phyloP scores from a whole-genome alignment of 2,113 vertebrate species.

The Erpornis zantholeuca region DNA sequence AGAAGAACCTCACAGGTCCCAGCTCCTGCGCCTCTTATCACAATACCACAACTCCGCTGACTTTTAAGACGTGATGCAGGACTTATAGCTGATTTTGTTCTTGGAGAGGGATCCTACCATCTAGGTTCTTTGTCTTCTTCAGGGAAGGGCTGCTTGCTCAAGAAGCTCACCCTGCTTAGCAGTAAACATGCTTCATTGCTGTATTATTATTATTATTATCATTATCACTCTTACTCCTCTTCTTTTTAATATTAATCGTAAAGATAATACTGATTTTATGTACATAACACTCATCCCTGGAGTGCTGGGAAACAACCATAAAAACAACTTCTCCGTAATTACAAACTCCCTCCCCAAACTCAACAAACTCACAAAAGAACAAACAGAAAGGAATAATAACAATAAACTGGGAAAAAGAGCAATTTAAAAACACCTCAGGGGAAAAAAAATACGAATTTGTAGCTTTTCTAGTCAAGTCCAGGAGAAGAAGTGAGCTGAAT shows the following conservation, averaged over 20 bases:
- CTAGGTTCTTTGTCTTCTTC: neutral
- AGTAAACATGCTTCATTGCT: neutral
- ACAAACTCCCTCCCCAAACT: neutral
- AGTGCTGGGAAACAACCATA: neutral
- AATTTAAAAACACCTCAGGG: constrained; percentile 4
- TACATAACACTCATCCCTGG: neutral
- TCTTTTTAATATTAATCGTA: neutral
- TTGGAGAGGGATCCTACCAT: neutral
- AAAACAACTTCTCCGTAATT: constrained; percentile 5
- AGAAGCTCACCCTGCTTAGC: neutral
- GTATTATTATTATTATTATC: neutral
- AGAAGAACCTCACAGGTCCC: neutral
- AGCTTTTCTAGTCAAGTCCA: neutral
- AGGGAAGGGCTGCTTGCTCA: neutral
- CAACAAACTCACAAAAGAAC: constrained; percentile 6
- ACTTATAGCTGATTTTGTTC: neutral
- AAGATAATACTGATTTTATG: neutral
- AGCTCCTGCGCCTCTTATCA: neutral
- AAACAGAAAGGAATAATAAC: constrained; percentile 8
- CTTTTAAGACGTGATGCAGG: neutral
- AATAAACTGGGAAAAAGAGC: constrained; percentile 4
- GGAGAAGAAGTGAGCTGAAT: neutral
- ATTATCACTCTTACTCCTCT: neutral
- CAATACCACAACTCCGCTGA: neutral
- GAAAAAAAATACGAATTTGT: neutral